Evolutionary conservation across 1,140 invertebrate genomes (phyloP).

Genomic region (Apolygus lucorum): DNA sequence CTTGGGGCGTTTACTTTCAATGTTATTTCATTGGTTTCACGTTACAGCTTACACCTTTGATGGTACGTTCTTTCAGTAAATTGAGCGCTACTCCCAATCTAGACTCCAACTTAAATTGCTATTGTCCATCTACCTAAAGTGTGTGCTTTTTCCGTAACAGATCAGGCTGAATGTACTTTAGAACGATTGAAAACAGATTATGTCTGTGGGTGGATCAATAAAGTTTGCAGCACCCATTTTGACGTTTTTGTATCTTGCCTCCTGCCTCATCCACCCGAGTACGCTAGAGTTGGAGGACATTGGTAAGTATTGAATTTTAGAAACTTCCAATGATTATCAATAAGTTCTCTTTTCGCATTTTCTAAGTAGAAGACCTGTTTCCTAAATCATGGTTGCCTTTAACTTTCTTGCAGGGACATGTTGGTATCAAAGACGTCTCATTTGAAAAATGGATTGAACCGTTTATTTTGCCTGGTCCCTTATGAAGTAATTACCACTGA

Average conservation of each 20-base stretch:
- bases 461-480: slow-evolving; percentile 90
- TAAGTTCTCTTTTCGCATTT: neutral
- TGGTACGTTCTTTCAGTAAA: slow-evolving; percentile 64
- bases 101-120: too few relatives aligned
- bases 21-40: slow-evolving; percentile 99
- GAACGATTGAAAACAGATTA: slow-evolving; percentile 90
- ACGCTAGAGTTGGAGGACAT: slow-evolving; percentile 84
- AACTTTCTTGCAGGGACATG: slow-evolving; percentile 57
- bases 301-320: slow-evolving; percentile 56
- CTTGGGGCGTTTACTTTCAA: slow-evolving; percentile 82
- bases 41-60: slow-evolving; percentile 92
- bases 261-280: slow-evolving; percentile 77
- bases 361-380: neutral
- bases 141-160: too few relatives aligned
- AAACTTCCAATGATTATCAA: neutral
- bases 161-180: slow-evolving; percentile 72
- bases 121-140: too few relatives aligned
- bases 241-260: slow-evolving; percentile 79
- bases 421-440: slow-evolving; percentile 83
- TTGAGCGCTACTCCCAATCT: too few relatives aligned
- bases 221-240: slow-evolving; percentile 76
- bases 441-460: slow-evolving; percentile 84
- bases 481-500: slow-evolving; percentile 94
- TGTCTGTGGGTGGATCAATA: slow-evolving; percentile 83
- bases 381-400: too few relatives aligned